Percentiles rank a stretch among this genome's conserved stretches.
Evolutionary conservation across 2,888 invertebrate genomes (phyloP).

Genomic region (Drosophila aldrichi): DNA sequence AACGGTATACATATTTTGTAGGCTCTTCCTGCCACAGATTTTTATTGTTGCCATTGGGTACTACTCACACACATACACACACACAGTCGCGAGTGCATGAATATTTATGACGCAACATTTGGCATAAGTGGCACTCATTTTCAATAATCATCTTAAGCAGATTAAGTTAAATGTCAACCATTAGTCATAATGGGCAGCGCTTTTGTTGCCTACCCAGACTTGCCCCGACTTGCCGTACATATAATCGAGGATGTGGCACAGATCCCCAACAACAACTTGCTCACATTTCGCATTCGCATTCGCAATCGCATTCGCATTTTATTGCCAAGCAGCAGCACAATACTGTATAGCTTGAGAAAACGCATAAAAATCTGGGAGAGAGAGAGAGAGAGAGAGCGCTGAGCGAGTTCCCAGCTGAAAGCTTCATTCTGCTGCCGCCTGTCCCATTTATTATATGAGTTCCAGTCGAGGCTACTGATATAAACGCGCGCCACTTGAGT

Average conservation of each 20-base stretch:
- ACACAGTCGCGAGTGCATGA: constrained; percentile 66
- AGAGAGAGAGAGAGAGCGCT: neutral
- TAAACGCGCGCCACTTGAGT: constrained; percentile 71
- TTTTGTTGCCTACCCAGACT: constrained; percentile 61
- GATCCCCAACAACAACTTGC: constrained; percentile 56
- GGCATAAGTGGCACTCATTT: constrained; percentile 80
- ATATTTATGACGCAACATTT: constrained; percentile 81
- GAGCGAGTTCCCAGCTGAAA: constrained; percentile 7
- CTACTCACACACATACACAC: neutral
- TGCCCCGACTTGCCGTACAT: constrained; percentile 33
- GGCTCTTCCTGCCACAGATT: constrained; percentile 48
- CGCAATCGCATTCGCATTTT: constrained; percentile 68
- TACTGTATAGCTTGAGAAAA: constrained; percentile 49
- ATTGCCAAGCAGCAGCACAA: constrained; percentile 68
- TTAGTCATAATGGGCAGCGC: constrained; percentile 79
- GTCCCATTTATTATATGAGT: constrained; percentile 76
- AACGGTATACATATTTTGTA: constrained; percentile 33
- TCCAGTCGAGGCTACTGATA: constrained; percentile 65
- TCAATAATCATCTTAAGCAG: constrained; percentile 80
- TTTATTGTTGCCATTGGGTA: constrained; percentile 39
- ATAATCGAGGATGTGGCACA: constrained; percentile 20
- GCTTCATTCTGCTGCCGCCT: constrained; percentile 40
- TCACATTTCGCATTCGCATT: constrained; percentile 69
- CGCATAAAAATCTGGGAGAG: constrained; percentile 73
- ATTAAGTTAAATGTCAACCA: constrained; percentile 80